Evolutionary conservation across 2,888 invertebrate species (phyloP).

Genomic region (Mesoligia furuncula): DNA sequence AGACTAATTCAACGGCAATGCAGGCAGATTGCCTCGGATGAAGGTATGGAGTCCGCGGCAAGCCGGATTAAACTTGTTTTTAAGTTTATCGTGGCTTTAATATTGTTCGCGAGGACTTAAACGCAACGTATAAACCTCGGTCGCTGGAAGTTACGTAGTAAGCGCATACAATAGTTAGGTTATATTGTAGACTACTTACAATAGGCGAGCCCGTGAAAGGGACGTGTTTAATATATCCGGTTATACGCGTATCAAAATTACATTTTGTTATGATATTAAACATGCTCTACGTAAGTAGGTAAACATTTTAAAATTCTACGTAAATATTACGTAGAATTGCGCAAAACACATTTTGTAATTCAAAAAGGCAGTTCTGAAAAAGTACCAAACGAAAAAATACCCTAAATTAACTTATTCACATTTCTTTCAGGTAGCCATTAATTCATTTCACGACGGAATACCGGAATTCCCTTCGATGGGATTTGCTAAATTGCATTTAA

Average conservation of each 20-base stretch:
- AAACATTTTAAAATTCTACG: background rate
- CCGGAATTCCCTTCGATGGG: slow-evolving; percentile 70
- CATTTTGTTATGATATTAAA: slow-evolving; percentile 4
- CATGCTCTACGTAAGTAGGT: too few species aligned
- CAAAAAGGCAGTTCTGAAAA: background rate
- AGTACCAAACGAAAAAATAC: slow-evolving; percentile 29
- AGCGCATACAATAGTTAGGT: slow-evolving; percentile 74
- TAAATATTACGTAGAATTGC: background rate
- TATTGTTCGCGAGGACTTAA: slow-evolving; percentile 88
- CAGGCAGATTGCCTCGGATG: slow-evolving; percentile 82
- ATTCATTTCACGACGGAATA: slow-evolving; percentile 56
- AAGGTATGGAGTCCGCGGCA: slow-evolving; percentile 81
- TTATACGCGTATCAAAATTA: background rate
- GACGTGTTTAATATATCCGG: background rate
- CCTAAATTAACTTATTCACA: slow-evolving; percentile 37
- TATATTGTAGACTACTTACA: slow-evolving; percentile 68
- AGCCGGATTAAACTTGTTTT: slow-evolving; percentile 89
- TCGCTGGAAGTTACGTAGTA: slow-evolving; percentile 74
- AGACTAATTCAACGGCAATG: slow-evolving; percentile 83
- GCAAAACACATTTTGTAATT: background rate
- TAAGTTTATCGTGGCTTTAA: slow-evolving; percentile 89
- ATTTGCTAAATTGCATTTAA: slow-evolving; percentile 79
- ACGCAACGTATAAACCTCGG: slow-evolving; percentile 83
- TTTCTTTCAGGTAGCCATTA: slow-evolving; percentile 41
- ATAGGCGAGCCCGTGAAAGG: slow-evolving; percentile 55